Evolutionary conservation across 2,888 invertebrate species (phyloP).

Genomic region (Siphlonurus alternatus): DNA sequence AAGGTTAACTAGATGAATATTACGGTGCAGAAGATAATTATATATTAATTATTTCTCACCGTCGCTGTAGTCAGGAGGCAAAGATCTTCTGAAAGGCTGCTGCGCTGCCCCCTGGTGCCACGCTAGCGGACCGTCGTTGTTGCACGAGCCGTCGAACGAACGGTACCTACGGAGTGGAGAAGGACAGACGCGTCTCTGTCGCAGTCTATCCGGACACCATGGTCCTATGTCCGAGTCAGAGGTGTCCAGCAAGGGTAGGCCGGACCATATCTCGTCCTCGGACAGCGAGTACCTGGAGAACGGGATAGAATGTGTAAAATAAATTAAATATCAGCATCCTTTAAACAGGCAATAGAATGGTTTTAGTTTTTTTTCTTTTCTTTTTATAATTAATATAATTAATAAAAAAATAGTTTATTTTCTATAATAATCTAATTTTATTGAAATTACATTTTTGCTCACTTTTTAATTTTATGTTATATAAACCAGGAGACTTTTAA

Average conservation of each 20-base stretch:
- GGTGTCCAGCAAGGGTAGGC: constrained; percentile 24
- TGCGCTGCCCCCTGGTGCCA: constrained; percentile 18
- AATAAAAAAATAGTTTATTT: no score
- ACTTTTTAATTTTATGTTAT: no score
- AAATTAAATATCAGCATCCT: no score
- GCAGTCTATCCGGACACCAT: constrained; percentile 20
- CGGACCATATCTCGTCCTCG: constrained; percentile 22
- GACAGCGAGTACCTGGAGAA: constrained; percentile 21
- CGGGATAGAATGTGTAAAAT: no score
- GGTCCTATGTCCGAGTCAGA: constrained; percentile 22
- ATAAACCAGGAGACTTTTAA: no score
- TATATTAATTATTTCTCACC: constrained; percentile 18
- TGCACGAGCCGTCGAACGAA: constrained; percentile 19
- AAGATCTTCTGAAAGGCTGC: constrained; percentile 18
- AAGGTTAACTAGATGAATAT: no score
- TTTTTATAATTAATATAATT: no score
- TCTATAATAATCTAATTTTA: no score
- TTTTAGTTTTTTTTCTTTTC: no score
- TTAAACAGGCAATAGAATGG: no score
- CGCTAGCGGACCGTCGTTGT: constrained; percentile 18
- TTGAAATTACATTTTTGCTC: no score
- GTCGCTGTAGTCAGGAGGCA: constrained; percentile 21
- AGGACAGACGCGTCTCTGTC: not conserved
- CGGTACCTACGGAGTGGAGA: not conserved
- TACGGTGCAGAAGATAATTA: no score